Base-by-base conservation (phyloP, 2,888 invertebrate genomes). In the Dione juno region DNA sequence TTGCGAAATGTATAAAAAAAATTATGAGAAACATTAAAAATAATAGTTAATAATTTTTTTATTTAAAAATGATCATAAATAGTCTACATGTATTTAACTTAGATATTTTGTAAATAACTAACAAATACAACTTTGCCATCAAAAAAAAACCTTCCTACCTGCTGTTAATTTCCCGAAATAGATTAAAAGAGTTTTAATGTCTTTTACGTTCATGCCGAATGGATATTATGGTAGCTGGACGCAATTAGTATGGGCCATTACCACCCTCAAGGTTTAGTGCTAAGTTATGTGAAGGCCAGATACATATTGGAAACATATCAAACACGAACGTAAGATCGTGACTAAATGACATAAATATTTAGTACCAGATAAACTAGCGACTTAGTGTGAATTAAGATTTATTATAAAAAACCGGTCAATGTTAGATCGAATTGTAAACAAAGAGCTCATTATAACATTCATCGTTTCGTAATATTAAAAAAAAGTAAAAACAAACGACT, bases 231-330 rank as follows among this genome's bases (percentile, higher is more conserved):
- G 66, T 57, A 58, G 58, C 52, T 64, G 69, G 75, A 67, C 70
- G 70, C 70, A 70, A 74, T 73, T 70, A 72, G 67, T 68, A 70
- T 66, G 66, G 66, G 57, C 61, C 74, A 70, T 74, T 68, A 74
- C 67, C 67, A 67, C 67, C 58, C 52, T 67, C 72, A 75, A 75
- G 74, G 74, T 74, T 59, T 54, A 70, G 70, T 48, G 69, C 68
- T 58, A 65, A 75, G 74, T 72, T 74, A 76, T 74, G 73, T 69
- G 71, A 84, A 87, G 86, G 85, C 81, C 76, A 72, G 70, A 78
- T 82, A 83, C 84, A 85, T 79, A 83, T 77, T 75, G 77, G 69
- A 69, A 58, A 70, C 61, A 50, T 70, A 61, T 70, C 35, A 69
- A 66, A 57, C 54, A 66, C 37, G 45, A 63, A 45, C 28, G 5